Conservation (phyloP, 1,140 invertebrate genomes). For the Micrasema longulum region DNA sequence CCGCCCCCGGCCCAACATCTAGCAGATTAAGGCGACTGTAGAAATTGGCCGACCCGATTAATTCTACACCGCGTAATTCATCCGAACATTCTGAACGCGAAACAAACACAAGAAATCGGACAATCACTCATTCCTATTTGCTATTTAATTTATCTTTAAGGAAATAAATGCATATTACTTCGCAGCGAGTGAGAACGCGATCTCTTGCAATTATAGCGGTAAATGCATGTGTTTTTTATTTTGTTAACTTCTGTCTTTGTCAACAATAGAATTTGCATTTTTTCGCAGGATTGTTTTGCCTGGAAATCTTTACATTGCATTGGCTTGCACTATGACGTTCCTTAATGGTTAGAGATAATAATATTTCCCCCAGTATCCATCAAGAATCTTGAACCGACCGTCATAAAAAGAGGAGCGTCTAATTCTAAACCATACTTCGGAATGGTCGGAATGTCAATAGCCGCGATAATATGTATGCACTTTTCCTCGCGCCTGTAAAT, state of each 20-base stretch:
- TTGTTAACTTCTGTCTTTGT: no score
- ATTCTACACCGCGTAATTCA: conserved; percentile 8
- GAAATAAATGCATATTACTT: conserved; percentile 8
- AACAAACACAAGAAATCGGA: conserved; percentile 33
- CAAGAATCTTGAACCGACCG: neutral
- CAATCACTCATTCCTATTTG: conserved; percentile 34
- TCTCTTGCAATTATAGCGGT: conserved; percentile 16
- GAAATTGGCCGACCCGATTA: conserved; percentile 13
- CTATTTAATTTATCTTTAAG: conserved; percentile 24
- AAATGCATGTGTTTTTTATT: no score
- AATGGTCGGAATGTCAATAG: neutral
- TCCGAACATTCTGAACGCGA: conserved; percentile 13
- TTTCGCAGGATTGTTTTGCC: no score
- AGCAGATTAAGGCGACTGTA: conserved; percentile 7
- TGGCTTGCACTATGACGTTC: no score
- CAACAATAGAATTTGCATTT: no score
- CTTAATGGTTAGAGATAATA: no score
- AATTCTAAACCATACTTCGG: neutral
- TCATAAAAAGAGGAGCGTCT: no score
- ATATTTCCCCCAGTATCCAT: no score
- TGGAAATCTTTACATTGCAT: no score
- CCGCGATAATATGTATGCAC: neutral
- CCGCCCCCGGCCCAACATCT: conserved; percentile 21
- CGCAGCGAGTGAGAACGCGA: conserved; percentile 6
- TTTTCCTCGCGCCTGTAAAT: conserved; percentile 25